phyloP scores from a whole-genome alignment of 2,113 vertebrate species.

The Bothrops jararaca region DNA sequence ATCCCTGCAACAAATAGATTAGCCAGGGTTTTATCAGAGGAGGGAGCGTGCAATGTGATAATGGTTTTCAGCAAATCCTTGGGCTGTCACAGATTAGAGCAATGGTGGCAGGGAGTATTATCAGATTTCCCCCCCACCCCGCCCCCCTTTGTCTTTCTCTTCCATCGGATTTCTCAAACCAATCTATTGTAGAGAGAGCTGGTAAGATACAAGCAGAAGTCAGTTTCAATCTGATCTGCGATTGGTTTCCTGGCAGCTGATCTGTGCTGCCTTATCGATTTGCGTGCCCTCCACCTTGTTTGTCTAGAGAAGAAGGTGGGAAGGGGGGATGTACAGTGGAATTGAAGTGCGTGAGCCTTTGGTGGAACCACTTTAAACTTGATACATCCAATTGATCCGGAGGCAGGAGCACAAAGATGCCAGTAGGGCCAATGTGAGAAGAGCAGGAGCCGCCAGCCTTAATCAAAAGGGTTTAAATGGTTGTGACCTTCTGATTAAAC shows the following conservation, averaged over 20 bases:
- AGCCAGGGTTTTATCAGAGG: slow-evolving; percentile 86
- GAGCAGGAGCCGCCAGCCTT: slow-evolving; percentile 29
- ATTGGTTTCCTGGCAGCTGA: slow-evolving; percentile 86
- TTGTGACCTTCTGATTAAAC: slow-evolving; percentile 52
- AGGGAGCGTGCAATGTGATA: slow-evolving; percentile 78
- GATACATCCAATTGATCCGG: slow-evolving; percentile 66
- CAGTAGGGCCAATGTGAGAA: slow-evolving; percentile 21
- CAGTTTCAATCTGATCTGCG: slow-evolving; percentile 85
- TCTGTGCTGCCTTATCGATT: slow-evolving; percentile 76
- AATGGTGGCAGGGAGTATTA: slow-evolving; percentile 71
- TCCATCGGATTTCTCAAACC: slow-evolving; percentile 86
- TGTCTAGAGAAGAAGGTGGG: slow-evolving; percentile 54
- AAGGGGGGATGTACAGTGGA: background rate
- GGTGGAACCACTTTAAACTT: slow-evolving; percentile 65
- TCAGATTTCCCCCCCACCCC: slow-evolving; percentile 74
- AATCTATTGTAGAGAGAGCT: slow-evolving; percentile 81
- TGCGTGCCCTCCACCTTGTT: slow-evolving; percentile 71
- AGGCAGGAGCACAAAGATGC: slow-evolving; percentile 48
- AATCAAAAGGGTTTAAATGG: slow-evolving; percentile 51
- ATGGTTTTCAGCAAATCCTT: slow-evolving; percentile 94
- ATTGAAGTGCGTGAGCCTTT: slow-evolving; percentile 7
- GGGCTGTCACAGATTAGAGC: slow-evolving; percentile 93
- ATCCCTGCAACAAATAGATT: slow-evolving; percentile 96
- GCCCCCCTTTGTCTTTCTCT: slow-evolving; percentile 74
- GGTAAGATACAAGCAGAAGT: slow-evolving; percentile 90